Percentiles rank a stretch among this genome's conserved stretches.
phyloP scores from a whole-genome alignment of 2,113 vertebrate species.

The Theristicus caerulescens region DNA sequence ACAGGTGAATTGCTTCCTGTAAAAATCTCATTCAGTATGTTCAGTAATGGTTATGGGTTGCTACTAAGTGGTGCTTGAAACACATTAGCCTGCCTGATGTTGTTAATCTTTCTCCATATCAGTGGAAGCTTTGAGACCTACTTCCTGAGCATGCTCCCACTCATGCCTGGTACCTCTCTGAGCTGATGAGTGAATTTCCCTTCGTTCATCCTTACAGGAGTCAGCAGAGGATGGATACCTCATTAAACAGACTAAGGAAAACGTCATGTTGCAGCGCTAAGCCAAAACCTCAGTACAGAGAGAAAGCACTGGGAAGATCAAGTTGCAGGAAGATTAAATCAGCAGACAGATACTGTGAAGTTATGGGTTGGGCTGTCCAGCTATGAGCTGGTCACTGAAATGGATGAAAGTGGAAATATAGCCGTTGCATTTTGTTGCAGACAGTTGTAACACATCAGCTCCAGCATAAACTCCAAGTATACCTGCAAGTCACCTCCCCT shows the following conservation, averaged over 20 bases:
- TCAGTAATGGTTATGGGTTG: not conserved
- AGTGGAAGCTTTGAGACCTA: not conserved
- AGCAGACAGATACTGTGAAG: not conserved
- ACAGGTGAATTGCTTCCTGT: not conserved
- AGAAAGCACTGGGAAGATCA: not conserved
- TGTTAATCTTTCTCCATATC: conserved; percentile 14
- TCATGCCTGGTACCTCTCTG: not conserved
- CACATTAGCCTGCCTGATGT: not conserved
- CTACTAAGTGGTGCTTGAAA: not conserved
- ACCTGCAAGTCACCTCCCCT: not conserved
- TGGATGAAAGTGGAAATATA: not conserved
- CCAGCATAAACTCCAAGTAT: not conserved
- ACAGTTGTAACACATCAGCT: not conserved
- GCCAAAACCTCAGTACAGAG: not conserved
- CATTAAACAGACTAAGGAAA: not conserved
- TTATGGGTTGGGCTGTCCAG: not conserved
- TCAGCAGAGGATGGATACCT: not conserved
- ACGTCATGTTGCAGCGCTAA: not conserved
- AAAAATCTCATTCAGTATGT: not conserved
- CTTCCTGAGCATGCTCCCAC: not conserved
- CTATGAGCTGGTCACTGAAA: not conserved
- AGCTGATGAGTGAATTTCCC: not conserved
- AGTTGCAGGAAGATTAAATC: not conserved
- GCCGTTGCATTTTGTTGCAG: not conserved
- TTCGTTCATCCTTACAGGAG: not conserved